These are phyloP conservation scores for Bradypodion pumilum DNA, from an alignment of 2,797 vertebrate genomes.

Conservation along the genomic window DNA sequence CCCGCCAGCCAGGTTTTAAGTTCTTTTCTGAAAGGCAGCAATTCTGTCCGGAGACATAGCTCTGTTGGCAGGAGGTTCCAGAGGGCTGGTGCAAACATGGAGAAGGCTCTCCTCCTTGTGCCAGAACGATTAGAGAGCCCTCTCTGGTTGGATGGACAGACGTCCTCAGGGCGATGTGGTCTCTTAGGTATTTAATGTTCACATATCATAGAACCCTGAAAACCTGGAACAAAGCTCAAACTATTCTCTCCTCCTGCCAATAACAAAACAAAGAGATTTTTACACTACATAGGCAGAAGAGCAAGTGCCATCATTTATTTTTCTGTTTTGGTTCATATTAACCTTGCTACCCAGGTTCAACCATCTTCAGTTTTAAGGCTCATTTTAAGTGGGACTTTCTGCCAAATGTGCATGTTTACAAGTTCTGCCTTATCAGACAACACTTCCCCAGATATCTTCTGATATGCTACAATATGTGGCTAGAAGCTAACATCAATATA, in stretches of 20 bases:
- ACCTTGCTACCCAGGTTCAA: not conserved
- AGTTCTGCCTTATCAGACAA: not conserved
- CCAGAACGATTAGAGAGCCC: too few relatives aligned
- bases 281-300: not conserved
- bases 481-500: not conserved
- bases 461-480: not conserved
- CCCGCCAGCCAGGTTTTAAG: too few relatives aligned
- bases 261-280: not conserved
- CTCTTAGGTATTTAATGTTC: not conserved
- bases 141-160: too few relatives aligned
- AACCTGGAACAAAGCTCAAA: not conserved
- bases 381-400: not conserved
- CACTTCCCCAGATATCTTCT: not conserved
- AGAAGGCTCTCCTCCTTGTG: too few relatives aligned
- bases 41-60: too few relatives aligned
- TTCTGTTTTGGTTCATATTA: not conserved
- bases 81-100: too few relatives aligned
- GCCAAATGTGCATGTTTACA: conserved; percentile 9
- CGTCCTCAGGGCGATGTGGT: too few relatives aligned
- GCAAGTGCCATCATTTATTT: not conserved
- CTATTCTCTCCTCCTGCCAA: too few relatives aligned
- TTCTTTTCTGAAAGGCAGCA: too few relatives aligned
- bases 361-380: not conserved
- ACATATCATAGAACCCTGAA: not conserved
- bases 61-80: too few relatives aligned